Conservation (phyloP, 2,113 vertebrate genomes). For the Colossoma macropomum region DNA sequence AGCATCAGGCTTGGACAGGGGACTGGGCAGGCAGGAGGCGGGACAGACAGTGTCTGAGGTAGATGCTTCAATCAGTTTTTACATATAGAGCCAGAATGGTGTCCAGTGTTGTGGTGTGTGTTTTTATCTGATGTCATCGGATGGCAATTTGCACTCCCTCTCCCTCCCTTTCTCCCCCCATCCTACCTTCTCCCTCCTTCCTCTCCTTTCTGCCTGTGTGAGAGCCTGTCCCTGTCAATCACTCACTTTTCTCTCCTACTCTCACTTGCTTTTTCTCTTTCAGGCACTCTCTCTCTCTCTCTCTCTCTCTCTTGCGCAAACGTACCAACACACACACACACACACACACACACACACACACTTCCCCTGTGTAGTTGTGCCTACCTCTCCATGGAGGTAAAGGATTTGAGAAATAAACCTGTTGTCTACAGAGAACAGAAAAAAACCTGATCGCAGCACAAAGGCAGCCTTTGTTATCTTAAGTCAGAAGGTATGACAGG, state of each 20-base stretch:
- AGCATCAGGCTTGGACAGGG: no score
- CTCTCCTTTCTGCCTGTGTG: constrained; percentile 12
- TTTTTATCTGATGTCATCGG: constrained; percentile 10
- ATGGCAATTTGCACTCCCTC: constrained; percentile 4
- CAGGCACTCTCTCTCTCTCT: constrained; percentile 68
- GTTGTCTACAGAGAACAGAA: constrained; percentile 50
- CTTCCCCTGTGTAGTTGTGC: not conserved
- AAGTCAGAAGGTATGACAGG: constrained; percentile 90
- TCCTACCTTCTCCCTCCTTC: constrained; percentile 17
- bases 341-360: constrained; percentile 10
- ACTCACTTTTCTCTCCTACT: not conserved
- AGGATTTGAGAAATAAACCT: constrained; percentile 63
- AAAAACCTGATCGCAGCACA: constrained; percentile 77
- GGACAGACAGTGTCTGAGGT: not conserved
- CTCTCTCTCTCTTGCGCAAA: constrained; percentile 47
- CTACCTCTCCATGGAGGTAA: constrained; percentile 23
- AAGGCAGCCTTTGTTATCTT: constrained; percentile 88
- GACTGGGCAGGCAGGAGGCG: not conserved
- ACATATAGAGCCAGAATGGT: not conserved
- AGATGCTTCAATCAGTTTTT: not conserved
- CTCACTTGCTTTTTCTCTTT: constrained; percentile 15
- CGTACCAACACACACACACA: constrained; percentile 1
- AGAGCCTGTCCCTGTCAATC: constrained; percentile 46
- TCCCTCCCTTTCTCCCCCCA: not conserved
- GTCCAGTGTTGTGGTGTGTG: not conserved